Evolutionary conservation across 2,113 vertebrate genomes (phyloP).

Genomic region (Vulpes lagopus): DNA sequence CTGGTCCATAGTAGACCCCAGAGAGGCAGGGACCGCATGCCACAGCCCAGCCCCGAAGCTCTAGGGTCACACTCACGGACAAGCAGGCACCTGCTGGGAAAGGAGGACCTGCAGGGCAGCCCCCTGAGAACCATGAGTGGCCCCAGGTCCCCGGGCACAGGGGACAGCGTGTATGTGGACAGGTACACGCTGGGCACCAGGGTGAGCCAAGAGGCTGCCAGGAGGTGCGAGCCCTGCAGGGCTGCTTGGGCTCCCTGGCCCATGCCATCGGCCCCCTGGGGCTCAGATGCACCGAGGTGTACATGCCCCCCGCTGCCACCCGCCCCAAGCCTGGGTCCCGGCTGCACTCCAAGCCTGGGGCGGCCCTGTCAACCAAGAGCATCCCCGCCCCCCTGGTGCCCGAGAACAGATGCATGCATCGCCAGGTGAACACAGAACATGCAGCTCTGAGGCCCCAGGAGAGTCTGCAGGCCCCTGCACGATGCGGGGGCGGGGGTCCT

Average conservation of each 20-base stretch:
- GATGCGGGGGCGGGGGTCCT: fast-evolving
- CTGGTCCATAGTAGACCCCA: fast-evolving
- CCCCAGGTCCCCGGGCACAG: fast-evolving
- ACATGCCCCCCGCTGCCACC: fast-evolving
- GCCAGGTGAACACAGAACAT: fast-evolving
- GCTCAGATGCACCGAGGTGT: not conserved
- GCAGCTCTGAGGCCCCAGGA: not conserved
- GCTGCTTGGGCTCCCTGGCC: too few relatives aligned
- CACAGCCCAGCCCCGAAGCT: not conserved
- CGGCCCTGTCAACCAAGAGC: too few relatives aligned
- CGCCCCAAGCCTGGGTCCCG: fast-evolving
- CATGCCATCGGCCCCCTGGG: fast-evolving
- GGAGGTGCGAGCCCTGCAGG: too few relatives aligned
- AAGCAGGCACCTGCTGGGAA: fast-evolving
- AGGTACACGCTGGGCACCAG: fast-evolving
- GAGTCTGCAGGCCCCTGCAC: not conserved
- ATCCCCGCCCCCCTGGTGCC: not conserved
- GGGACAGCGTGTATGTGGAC: too few relatives aligned
- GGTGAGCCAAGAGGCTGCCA: too few relatives aligned
- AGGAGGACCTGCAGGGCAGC: fast-evolving
- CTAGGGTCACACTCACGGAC: fast-evolving
- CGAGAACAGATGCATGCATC: fast-evolving
- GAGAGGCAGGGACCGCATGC: fast-evolving
- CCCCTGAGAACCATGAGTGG: not conserved
- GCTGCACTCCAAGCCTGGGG: fast-evolving